phyloP scores from a whole-genome alignment of 2,797 vertebrate genomes.

The Erethizon dorsatum region DNA sequence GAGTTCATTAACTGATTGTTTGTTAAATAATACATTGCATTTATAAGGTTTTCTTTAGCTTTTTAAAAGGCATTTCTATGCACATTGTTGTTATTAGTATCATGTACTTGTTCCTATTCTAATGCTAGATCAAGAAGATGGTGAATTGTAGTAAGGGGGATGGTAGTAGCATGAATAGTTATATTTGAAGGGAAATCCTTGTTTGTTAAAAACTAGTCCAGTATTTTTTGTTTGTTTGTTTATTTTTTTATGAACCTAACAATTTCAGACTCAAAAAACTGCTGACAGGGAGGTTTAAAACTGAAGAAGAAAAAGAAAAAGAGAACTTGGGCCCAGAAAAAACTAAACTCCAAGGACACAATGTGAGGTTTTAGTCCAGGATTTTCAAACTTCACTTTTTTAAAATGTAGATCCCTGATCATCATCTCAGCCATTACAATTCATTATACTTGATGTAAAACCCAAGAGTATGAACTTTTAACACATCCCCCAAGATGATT shows the following conservation, averaged over 20 bases:
- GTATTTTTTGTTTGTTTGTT: neutral
- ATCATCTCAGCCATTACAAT: neutral
- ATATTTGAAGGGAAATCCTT: neutral
- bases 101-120: conserved; percentile 17
- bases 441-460: conserved; percentile 10
- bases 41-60: conserved; percentile 55
- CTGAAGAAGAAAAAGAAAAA: neutral
- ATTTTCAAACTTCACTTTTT: conserved; percentile 42
- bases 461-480: neutral
- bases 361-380: neutral
- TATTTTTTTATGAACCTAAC: neutral
- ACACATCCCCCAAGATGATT: neutral
- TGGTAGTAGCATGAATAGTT: neutral
- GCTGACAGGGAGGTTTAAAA: conserved; percentile 28
- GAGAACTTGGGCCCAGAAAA: neutral
- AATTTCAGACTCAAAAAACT: neutral
- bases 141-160: neutral
- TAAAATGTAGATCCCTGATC: neutral
- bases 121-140: neutral
- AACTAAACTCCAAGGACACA: neutral
- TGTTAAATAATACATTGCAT: conserved; percentile 59
- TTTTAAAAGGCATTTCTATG: conserved; percentile 26
- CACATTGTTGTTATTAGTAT: neutral
- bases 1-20: conserved; percentile 45
- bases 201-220: neutral